A percentile compares a stretch with the other conserved stretches of the same genome.
Evolutionary conservation across 2,888 invertebrate genomes (phyloP).

Genomic region (Epiblema foenella): DNA sequence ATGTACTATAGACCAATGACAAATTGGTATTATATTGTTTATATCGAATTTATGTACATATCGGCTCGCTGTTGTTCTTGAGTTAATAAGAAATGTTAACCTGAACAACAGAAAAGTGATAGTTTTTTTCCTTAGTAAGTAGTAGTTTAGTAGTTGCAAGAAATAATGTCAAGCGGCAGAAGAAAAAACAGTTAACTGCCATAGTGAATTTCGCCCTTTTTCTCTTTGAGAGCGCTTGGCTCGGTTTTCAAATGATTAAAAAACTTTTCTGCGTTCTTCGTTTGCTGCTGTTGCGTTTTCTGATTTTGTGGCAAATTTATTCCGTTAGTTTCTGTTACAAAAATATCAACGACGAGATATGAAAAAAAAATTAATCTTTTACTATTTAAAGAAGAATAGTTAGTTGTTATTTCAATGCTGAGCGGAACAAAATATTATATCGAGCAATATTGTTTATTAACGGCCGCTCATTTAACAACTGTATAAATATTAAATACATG

Average conservation of each 20-base stretch:
- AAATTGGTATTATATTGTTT: too few relatives aligned
- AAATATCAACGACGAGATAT: too few relatives aligned
- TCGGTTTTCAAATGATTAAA: slow-evolving; percentile 1
- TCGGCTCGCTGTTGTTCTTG: too few relatives aligned
- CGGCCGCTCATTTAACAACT: slow-evolving; percentile 21
- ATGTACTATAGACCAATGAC: too few relatives aligned
- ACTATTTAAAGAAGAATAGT: too few relatives aligned
- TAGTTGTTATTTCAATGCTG: not conserved
- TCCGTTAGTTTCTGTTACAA: too few relatives aligned
- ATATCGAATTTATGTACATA: too few relatives aligned
- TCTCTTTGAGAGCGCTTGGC: not conserved
- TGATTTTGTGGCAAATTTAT: too few relatives aligned
- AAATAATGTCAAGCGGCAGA: not conserved
- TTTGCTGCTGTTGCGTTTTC: too few relatives aligned
- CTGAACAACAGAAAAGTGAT: not conserved
- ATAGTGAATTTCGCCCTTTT: not conserved
- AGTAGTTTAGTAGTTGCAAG: too few relatives aligned
- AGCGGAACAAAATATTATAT: slow-evolving; percentile 5
- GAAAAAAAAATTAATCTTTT: too few relatives aligned
- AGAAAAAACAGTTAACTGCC: not conserved
- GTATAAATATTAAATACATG: slow-evolving; percentile 12
- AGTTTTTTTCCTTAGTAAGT: not conserved
- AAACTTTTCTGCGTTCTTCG: not conserved
- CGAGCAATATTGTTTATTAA: slow-evolving; percentile 19
- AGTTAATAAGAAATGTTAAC: not conserved